Evolutionary conservation across 2,888 invertebrate species (phyloP).

Genomic region (Eurois occulta): DNA sequence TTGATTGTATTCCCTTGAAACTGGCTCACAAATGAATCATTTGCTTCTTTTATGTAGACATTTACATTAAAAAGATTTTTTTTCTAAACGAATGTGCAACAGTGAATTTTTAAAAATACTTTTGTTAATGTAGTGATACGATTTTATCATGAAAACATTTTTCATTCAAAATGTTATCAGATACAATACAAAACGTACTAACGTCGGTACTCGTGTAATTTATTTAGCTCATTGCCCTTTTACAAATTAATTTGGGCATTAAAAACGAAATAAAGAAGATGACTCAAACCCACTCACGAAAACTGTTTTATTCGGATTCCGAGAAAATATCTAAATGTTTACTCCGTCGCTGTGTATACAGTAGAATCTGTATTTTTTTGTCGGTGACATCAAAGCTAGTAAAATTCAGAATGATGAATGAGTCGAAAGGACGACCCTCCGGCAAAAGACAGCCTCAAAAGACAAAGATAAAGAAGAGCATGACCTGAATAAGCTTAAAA

Average conservation of each 20-base stretch:
- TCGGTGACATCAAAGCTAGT: conserved; percentile 30
- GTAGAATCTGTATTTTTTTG: conserved; percentile 26
- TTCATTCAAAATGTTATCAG: background rate
- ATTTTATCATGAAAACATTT: background rate
- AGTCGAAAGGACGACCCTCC: conserved; percentile 11
- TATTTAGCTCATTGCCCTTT: background rate
- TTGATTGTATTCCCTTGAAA: conserved; percentile 38
- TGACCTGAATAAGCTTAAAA: conserved; percentile 20
- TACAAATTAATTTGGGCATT: conserved; percentile 13
- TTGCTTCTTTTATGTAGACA: conserved; percentile 1
- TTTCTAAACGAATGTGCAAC: background rate
- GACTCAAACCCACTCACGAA: background rate
- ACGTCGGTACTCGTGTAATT: background rate
- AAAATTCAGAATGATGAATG: conserved; percentile 42
- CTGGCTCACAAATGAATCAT: conserved; percentile 13
- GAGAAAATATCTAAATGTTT: conserved; percentile 26
- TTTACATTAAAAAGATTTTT: background rate
- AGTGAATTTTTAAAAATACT: background rate
- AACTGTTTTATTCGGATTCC: background rate
- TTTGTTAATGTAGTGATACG: too few relatives aligned
- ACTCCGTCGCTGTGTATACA: background rate
- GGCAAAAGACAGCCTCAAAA: conserved; percentile 17
- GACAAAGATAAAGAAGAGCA: conserved; percentile 19
- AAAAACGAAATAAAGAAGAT: conserved; percentile 17
- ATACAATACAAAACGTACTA: background rate